Conservation (phyloP, 2,113 vertebrate genomes). For the Vidua macroura region DNA sequence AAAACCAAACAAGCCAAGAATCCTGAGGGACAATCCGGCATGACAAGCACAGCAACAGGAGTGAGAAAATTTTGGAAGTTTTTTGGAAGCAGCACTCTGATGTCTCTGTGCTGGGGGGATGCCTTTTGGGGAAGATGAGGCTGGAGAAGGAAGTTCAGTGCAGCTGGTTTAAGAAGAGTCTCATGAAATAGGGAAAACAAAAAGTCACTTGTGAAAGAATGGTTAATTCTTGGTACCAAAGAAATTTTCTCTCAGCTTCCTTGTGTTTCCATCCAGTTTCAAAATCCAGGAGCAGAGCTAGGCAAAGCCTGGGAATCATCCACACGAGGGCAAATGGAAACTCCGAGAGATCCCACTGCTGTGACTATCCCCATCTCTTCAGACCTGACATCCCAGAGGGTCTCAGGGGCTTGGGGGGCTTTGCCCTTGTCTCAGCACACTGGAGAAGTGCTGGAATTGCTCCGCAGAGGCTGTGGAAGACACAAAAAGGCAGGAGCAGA, state of each 20-base stretch:
- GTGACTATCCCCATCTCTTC: not conserved
- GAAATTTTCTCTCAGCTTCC: not conserved
- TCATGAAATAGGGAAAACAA: not conserved
- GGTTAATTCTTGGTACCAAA: not conserved
- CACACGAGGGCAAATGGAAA: fast-evolving
- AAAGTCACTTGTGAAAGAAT: not conserved
- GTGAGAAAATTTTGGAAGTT: not conserved
- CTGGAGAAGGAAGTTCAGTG: not conserved
- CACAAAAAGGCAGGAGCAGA: not conserved
- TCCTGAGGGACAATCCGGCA: not conserved
- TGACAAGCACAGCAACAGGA: not conserved
- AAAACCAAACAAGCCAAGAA: not conserved
- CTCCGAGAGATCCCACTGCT: not conserved
- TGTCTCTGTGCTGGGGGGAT: not conserved
- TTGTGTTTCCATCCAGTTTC: not conserved
- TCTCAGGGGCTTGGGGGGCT: fast-evolving
- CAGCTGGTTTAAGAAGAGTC: not conserved
- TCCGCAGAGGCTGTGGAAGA: not conserved
- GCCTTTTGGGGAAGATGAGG: not conserved
- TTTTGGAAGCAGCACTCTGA: not conserved
- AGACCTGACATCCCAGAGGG: not conserved
- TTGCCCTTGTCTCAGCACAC: not conserved
- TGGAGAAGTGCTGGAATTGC: not conserved
- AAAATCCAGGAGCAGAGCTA: not conserved
- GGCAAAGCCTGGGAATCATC: not conserved